Base-by-base conservation (phyloP, 2,113 vertebrate genomes). In the Balaeniceps rex region DNA sequence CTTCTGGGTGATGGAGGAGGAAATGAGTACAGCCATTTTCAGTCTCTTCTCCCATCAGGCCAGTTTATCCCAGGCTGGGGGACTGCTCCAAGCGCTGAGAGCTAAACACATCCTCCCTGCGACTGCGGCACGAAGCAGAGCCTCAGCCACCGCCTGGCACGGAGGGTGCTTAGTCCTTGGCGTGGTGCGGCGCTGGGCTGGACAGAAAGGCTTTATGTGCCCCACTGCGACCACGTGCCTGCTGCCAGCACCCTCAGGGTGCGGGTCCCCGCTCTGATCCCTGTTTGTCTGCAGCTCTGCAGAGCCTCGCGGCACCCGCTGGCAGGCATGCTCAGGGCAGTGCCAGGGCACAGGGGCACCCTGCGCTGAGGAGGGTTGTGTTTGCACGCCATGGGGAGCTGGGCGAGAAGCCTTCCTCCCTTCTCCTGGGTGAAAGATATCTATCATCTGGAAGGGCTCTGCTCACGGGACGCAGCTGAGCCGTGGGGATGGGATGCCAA, bases 1-100 rank as follows among this genome's bases (percentile, higher is more conserved):
- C 57, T 88, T 94, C 88, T 92, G 24, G 10, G 40, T 26, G 47
- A 38, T 49, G 83, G 80, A 74, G 71, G 71, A 87, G 91, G 93
- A 87, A 95, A 68, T 42, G 55, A 47, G 33, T 9, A 9, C 72
- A 84, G 65, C 68, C 14, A 2, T 84, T 94, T 68, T 49, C 68
- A 81, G 88, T 25, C 44, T 15, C 76, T 76, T 88, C 44, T 42
- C 44, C 58, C 84, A 14, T 46, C 57, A 71, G 52, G 58, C 36
- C 0, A 9, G 31, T 89, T 91, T 54, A 66, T 58, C 70, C n/a
- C 69, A 47, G 74, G 52, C 87, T 66, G 42, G 26, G 84, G 81
- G 42, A n/a, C n/a, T 49, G 60, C 64, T 74, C 76, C 71, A 47
- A 49, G 83, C 31, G 64, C 69, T 42, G 82, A 46, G 68, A 76